phyloP scores from a whole-genome alignment of 2,113 vertebrate species.

The Pelvicachromis taeniatus region DNA sequence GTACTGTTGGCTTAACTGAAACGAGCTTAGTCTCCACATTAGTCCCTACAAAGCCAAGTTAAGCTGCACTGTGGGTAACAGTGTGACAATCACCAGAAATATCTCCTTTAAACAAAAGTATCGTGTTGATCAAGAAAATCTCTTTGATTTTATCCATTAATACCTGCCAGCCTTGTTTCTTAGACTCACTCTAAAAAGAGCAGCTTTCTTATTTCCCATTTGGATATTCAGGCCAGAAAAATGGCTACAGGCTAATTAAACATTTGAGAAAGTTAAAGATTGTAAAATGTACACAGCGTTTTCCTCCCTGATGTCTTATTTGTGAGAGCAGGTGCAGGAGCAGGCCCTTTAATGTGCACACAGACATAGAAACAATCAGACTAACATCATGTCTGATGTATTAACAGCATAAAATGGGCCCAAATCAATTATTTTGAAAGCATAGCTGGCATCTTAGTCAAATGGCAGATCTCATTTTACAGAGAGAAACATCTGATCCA shows the following conservation, averaged over 20 bases:
- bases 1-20: background rate
- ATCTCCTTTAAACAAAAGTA: background rate
- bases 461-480: background rate
- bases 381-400: background rate
- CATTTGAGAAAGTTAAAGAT: background rate
- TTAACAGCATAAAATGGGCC: background rate
- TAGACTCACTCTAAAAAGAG: background rate
- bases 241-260: background rate
- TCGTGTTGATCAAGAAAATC: background rate
- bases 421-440: background rate
- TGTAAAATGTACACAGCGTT: background rate
- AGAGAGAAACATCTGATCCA: background rate
- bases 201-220: background rate
- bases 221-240: background rate
- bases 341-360: background rate
- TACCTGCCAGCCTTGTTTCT: background rate
- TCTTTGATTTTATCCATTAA: background rate
- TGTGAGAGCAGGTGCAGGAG: background rate
- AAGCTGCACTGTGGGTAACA: background rate
- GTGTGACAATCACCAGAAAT: background rate
- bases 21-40: background rate
- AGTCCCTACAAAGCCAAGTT: background rate
- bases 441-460: background rate
- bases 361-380: background rate
- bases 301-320: background rate